These are phyloP conservation scores for Mesocentrotus franciscanus DNA, from an alignment of 53 echinoderm and acorn worm species.

Conservation along the genomic window DNA sequence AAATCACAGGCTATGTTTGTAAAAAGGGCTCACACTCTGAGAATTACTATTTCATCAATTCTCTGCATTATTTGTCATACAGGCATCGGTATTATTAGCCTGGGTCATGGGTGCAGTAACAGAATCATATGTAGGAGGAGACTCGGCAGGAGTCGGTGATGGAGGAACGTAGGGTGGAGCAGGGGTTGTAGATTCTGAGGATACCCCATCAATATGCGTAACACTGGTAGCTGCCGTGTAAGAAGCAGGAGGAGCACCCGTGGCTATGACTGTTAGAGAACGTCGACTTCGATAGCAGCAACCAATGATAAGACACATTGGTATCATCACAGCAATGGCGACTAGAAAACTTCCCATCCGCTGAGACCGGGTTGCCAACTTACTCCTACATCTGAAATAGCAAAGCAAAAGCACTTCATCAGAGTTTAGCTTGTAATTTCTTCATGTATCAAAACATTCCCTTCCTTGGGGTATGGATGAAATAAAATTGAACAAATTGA, in stretches of 20 bases:
- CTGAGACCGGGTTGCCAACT: not conserved
- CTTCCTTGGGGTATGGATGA: no score
- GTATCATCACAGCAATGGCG: not conserved
- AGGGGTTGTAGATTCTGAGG: not conserved
- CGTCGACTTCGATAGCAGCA: constrained; percentile 11
- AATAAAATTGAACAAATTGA: no score
- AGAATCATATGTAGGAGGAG: no score
- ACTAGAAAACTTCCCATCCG: not conserved
- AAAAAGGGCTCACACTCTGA: no score
- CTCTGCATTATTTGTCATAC: no score
- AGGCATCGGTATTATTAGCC: no score
- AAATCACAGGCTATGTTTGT: no score
- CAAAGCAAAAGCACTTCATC: not conserved
- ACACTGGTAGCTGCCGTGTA: not conserved
- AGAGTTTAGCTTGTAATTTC: no score
- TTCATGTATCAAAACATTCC: no score
- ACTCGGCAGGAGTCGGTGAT: not conserved
- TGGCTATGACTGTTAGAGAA: not conserved
- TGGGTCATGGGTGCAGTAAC: no score
- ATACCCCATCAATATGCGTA: not conserved
- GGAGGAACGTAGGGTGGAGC: not conserved
- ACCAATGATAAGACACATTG: not conserved
- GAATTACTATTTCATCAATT: no score
- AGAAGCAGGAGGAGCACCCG: not conserved
- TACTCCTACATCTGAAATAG: not conserved